Evolutionary conservation across 2,797 vertebrate species (phyloP).

Genomic region (Acipenser oxyrinchus): DNA sequence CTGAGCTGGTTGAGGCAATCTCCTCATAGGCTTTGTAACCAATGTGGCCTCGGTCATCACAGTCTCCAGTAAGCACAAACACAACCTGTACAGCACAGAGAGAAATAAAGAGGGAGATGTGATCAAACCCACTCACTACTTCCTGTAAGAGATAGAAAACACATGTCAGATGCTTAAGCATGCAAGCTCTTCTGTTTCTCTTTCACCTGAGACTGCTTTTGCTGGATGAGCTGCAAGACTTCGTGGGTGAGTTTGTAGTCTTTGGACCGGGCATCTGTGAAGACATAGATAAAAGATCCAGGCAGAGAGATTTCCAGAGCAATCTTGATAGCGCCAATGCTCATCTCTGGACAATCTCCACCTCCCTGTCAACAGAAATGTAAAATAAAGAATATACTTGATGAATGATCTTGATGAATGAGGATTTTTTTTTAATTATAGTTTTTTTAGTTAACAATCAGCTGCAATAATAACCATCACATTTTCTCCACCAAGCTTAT

Average conservation of each 20-base stretch:
- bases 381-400: background rate
- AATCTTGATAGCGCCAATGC: constrained; percentile 94
- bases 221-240: constrained; percentile 93
- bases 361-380: constrained; percentile 69
- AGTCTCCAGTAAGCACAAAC: constrained; percentile 95
- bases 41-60: constrained; percentile 83
- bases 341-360: constrained; percentile 98
- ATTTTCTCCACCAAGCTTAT: too few relatives aligned
- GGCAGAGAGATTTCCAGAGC: constrained; percentile 94
- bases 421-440: background rate
- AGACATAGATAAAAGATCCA: constrained; percentile 93
- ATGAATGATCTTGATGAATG: background rate
- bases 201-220: constrained; percentile 92
- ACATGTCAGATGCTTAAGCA: too few relatives aligned
- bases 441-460: background rate
- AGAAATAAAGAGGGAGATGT: background rate
- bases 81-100: constrained; percentile 69
- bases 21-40: constrained; percentile 96
- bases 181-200: too few relatives aligned
- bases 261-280: constrained; percentile 94
- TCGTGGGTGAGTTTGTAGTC: constrained; percentile 87
- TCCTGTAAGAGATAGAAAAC: too few relatives aligned
- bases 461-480: background rate
- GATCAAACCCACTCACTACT: too few relatives aligned
- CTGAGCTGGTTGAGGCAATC: constrained; percentile 96